A percentile compares a stretch with the other conserved stretches of the same genome.
These are phyloP conservation scores for Drosophila yakuba DNA, from an alignment of 1,140 invertebrate species.

Conservation along the genomic window DNA sequence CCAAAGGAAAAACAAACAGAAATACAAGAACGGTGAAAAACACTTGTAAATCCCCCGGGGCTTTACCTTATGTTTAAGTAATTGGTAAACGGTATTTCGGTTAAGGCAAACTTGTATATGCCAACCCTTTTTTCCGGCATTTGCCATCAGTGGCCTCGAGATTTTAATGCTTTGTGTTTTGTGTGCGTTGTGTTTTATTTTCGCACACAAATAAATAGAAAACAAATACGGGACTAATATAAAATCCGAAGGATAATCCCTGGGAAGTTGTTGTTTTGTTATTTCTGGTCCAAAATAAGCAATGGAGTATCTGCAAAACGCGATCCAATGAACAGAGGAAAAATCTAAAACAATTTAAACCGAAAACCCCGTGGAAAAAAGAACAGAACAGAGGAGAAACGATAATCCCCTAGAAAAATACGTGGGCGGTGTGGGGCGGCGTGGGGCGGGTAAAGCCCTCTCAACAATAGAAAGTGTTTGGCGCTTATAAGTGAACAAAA, in stretches of 20 bases:
- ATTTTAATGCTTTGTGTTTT: constrained; percentile 45
- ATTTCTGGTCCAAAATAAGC: constrained; percentile 41
- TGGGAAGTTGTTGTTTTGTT: constrained; percentile 52
- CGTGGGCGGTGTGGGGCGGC: constrained; percentile 4
- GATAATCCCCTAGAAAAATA: constrained; percentile 64
- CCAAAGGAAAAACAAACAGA: not conserved
- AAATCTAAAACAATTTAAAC: constrained; percentile 66
- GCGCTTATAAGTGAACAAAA: constrained; percentile 37
- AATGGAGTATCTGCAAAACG: constrained; percentile 37
- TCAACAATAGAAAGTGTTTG: constrained; percentile 69
- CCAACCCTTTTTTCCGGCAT: constrained; percentile 50
- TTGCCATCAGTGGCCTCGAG: constrained; percentile 16
- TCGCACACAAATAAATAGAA: constrained; percentile 38
- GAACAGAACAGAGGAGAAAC: constrained; percentile 32
- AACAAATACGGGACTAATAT: constrained; percentile 57
- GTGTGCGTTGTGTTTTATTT: constrained; percentile 21
- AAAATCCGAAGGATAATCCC: constrained; percentile 57
- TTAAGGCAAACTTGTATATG: constrained; percentile 9
- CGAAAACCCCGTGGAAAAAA: constrained; percentile 12
- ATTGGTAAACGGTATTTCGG: constrained; percentile 66
- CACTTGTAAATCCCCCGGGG: constrained; percentile 69
- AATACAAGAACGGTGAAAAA: constrained; percentile 42
- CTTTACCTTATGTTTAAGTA: constrained; percentile 78
- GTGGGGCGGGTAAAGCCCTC: constrained; percentile 3
- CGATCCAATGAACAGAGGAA: constrained; percentile 46